Conservation (phyloP, 1,140 invertebrate genomes). For the Polypedilum pembai region DNA sequence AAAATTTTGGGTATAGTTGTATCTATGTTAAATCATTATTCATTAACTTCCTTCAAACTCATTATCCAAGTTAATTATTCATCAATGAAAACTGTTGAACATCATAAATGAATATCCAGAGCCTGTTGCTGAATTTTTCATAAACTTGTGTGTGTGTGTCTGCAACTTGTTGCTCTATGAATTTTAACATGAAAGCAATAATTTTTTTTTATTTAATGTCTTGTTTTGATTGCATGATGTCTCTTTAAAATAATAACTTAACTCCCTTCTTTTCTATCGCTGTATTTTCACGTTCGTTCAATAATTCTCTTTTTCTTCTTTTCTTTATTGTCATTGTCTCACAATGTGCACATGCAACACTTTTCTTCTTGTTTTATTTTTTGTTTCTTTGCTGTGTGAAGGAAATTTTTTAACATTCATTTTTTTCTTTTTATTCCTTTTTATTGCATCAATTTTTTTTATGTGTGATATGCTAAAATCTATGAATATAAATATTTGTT, state of each 20-base stretch:
- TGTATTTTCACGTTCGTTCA: not conserved
- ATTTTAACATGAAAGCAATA: not conserved
- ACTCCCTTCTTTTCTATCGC: not conserved
- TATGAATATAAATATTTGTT: not conserved
- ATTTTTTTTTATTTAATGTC: not conserved
- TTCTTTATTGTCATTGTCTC: not conserved
- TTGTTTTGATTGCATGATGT: slow-evolving; percentile 22
- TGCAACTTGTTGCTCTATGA: slow-evolving; percentile 5
- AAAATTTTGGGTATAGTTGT: no score
- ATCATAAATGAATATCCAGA: not conserved
- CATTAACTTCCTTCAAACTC: no score
- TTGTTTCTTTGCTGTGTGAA: not conserved
- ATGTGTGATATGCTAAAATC: not conserved
- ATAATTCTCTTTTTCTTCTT: no score
- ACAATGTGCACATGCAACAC: slow-evolving; percentile 15
- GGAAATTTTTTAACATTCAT: slow-evolving; percentile 37
- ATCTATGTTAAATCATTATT: no score
- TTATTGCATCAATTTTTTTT: slow-evolving; percentile 29
- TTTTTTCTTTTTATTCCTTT: slow-evolving; percentile 38
- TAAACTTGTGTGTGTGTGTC: not conserved
- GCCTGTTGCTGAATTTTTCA: not conserved
- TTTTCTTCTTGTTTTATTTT: not conserved
- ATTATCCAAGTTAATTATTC: not conserved
- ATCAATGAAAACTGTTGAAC: not conserved
- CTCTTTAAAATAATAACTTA: not conserved